phyloP scores from a whole-genome alignment of 2,888 invertebrate species.

The Plagiodera versicolora region DNA sequence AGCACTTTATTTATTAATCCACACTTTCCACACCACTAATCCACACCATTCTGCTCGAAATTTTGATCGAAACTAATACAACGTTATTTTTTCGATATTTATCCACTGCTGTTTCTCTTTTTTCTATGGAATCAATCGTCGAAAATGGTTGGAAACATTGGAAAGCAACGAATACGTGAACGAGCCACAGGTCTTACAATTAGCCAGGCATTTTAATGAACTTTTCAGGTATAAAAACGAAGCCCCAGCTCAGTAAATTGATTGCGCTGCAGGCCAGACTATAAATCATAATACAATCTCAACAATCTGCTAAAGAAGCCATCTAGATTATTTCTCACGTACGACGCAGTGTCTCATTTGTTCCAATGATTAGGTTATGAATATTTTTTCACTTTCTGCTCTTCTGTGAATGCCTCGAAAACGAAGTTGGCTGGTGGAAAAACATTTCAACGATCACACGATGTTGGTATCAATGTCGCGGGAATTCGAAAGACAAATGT shows the following conservation, averaged over 20 bases:
- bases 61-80: too few relatives aligned
- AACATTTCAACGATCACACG: too few relatives aligned
- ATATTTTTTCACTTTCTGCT: background rate
- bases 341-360: conserved; percentile 30
- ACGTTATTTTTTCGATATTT: too few relatives aligned
- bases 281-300: conserved; percentile 44
- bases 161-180: conserved; percentile 36
- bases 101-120: background rate
- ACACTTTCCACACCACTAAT: too few relatives aligned
- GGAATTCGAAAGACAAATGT: background rate
- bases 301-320: conserved; percentile 40
- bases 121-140: conserved; percentile 14
- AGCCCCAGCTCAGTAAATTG: conserved; percentile 44
- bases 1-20: too few relatives aligned
- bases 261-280: conserved; percentile 39
- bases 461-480: background rate
- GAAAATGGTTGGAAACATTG: conserved; percentile 23
- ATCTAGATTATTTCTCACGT: conserved; percentile 37
- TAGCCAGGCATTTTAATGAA: conserved; percentile 45
- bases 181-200: conserved; percentile 40
- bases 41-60: too few relatives aligned
- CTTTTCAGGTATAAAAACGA: conserved; percentile 41
- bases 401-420: too few relatives aligned
- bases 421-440: too few relatives aligned
- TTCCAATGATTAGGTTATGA: conserved; percentile 12